Base-by-base conservation (phyloP, 2,888 invertebrate genomes). In the Iselma pallidipennis region DNA sequence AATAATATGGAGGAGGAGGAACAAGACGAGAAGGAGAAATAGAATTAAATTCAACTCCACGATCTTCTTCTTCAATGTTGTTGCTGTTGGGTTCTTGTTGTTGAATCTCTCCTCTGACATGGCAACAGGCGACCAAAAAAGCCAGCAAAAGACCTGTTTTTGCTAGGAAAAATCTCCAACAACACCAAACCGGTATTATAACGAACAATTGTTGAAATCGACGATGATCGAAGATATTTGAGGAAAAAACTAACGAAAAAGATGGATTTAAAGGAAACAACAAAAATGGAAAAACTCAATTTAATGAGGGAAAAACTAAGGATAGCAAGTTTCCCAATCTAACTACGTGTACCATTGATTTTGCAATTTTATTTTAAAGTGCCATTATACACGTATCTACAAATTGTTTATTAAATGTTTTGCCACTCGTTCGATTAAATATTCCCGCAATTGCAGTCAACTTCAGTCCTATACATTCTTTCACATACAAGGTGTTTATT, bases 61-160 rank as follows among this genome's bases (percentile, higher is more conserved):
- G n/a, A n/a, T n/a, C n/a, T n/a, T n/a, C n/a, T n/a, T n/a, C n/a
- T n/a, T n/a, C n/a, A n/a, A 25, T 25, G 25, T 6, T 6, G 25
- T 25, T 25, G 4, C 25, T 25, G 25, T 25, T 25, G 25, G n/a
- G n/a, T 25, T 25, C 4, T 25, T 25, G 25, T 25, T 25, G 37
- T 16, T 37, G 37, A 19, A 42, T 42, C 9, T 19, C 19, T 42
- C 19, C 14, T 33, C 28, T 10, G 25, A 50, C 51, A 19, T 51
- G 28, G 51, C 26, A 51, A 51, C 51, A 51, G 23, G 12, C 49
- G 21, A 51, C 51, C 51, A 21, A 51, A 51, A 51, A 51, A n/a
- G n/a, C n/a, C n/a, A n/a, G 29, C 51, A 16, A 50, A 33, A 50
- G 50, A 51, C 51, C 23, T 51, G 51, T 51, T 51, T 51, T 51